Evolutionary conservation across 2,888 invertebrate species (phyloP).

Genomic region (Orgyia antiqua): DNA sequence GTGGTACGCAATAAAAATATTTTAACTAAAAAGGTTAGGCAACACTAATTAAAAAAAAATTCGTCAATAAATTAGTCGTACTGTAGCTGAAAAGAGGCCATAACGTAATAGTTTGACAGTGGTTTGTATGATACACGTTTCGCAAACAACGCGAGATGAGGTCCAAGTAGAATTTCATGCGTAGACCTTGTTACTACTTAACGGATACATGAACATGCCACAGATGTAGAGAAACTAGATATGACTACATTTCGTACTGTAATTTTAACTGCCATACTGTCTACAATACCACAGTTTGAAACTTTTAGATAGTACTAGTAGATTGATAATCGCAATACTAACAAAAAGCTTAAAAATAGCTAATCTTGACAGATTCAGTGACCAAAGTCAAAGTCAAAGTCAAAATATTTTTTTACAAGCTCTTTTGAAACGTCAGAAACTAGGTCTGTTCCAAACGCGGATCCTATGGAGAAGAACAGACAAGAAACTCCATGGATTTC

Average conservation of each 20-base stretch:
- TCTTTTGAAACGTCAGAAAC: no score
- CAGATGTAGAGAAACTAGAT: conserved; percentile 15
- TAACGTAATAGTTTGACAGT: conserved; percentile 16
- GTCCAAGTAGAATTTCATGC: conserved; percentile 36
- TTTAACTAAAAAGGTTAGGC: conserved; percentile 21
- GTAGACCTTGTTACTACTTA: conserved; percentile 58
- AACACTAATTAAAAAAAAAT: conserved; percentile 25
- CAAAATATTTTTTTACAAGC: no score
- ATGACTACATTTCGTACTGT: conserved; percentile 1
- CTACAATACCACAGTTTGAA: no score
- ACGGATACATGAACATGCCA: conserved; percentile 43
- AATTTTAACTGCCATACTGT: no score
- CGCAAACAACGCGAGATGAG: conserved; percentile 51
- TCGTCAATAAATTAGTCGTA: conserved; percentile 18
- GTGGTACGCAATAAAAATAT: conserved; percentile 11
- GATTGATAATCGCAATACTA: no score
- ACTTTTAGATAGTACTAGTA: no score
- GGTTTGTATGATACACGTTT: conserved; percentile 20
- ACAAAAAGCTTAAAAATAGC: background rate
- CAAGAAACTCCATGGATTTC: no score
- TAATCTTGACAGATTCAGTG: no score
- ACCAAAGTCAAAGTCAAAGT: no score
- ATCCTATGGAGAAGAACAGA: no score
- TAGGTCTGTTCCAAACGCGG: no score
- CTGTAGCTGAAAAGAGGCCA: conserved; percentile 30